Evolutionary conservation across 2,113 vertebrate genomes (phyloP).

Genomic region (Mungos mungo): DNA sequence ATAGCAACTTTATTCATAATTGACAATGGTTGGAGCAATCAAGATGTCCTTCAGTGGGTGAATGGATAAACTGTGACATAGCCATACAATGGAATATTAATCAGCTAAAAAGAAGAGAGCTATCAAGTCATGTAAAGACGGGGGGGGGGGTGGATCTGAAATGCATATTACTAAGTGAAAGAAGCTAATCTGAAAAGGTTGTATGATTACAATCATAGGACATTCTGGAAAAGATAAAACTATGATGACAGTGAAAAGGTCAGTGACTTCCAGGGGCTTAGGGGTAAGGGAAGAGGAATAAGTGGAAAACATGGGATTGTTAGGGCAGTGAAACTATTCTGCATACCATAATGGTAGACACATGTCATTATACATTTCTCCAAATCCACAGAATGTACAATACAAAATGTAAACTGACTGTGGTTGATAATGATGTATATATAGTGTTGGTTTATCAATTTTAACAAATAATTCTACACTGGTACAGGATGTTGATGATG

Average conservation of each 20-base stretch:
- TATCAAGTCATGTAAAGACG: not conserved
- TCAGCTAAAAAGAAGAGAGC: not conserved
- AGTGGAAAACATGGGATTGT: not conserved
- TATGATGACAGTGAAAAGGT: not conserved
- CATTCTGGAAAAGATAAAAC: constrained; percentile 8
- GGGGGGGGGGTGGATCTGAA: not conserved
- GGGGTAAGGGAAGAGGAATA: not conserved
- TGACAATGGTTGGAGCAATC: not conserved
- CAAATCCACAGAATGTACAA: not conserved
- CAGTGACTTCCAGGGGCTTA: not conserved
- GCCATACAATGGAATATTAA: not conserved
- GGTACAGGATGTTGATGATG: not conserved
- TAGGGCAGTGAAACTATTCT: not conserved
- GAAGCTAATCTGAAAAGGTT: constrained; percentile 21
- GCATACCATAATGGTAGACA: not conserved
- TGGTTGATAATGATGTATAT: not conserved
- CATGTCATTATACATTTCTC: not conserved
- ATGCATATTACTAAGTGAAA: constrained; percentile 13
- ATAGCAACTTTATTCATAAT: constrained; percentile 27
- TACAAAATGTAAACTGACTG: not conserved
- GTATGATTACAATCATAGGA: not conserved
- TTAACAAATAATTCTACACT: not conserved
- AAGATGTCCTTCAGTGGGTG: not conserved
- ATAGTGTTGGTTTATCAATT: not conserved
- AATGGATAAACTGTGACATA: not conserved